These are phyloP conservation scores for Ptychobarbus kaznakovi DNA, from an alignment of 2,797 vertebrate species.

Conservation along the genomic window DNA sequence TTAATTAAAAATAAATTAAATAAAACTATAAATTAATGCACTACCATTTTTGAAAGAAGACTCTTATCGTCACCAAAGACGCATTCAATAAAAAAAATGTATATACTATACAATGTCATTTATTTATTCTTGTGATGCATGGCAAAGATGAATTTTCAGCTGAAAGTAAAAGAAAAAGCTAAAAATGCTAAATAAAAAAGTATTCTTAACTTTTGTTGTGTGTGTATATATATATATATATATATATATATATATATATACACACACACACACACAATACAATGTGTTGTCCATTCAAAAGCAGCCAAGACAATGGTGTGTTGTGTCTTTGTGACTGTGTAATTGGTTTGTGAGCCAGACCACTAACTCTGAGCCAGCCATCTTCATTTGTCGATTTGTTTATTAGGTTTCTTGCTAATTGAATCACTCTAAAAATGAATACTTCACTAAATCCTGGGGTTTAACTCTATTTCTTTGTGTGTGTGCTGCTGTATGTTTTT, in stretches of 20 bases:
- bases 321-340: slow-evolving; percentile 10
- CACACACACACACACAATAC: background rate
- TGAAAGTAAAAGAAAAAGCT: no score
- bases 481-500: background rate
- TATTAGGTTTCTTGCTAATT: background rate
- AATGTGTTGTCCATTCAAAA: slow-evolving; percentile 12
- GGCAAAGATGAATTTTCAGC: no score
- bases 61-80: background rate
- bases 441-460: background rate
- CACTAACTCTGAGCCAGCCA: slow-evolving; percentile 55
- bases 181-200: no score
- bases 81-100: background rate
- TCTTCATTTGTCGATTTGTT: slow-evolving; percentile 5
- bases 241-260: no score
- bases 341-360: slow-evolving; percentile 36
- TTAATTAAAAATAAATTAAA: no score
- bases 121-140: no score
- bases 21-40: background rate
- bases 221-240: no score
- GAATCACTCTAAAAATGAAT: background rate
- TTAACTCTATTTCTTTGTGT: background rate
- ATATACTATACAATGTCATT: no score
- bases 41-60: background rate
- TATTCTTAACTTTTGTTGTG: no score
- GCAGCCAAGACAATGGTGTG: slow-evolving; percentile 27